Base-by-base conservation (phyloP, 2,113 vertebrate species). In the Sebastes fasciatus region DNA sequence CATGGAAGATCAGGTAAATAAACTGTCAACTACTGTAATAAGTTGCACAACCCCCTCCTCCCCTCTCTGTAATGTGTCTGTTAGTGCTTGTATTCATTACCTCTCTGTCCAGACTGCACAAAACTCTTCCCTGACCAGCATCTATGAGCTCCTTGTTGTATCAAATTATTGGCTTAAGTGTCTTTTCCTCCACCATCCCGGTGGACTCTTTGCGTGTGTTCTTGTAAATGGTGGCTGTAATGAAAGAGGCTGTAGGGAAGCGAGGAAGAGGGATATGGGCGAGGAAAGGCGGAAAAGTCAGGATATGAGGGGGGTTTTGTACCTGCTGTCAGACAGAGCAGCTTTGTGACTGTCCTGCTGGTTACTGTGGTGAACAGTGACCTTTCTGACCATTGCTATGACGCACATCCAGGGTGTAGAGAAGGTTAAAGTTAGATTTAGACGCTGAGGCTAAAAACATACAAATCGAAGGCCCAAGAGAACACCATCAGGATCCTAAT, bases 1-100 rank as follows among this genome's bases (percentile, higher is more conserved):
- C 64, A 99, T 98, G 0, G 98, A 99, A 85, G 98, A 99, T 92
- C 98, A 99, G 98, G 98, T 99, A 89, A 82, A 88, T 54, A 7
- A 40, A 34, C 7, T 19, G 12, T 51, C 12, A 40, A 19, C 26
- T 34, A 10, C 66, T 66, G 8, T 34, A 21, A 17, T 23, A 54
- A n/a, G 10, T 19, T 70, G n/a, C 19, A 16, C 26, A 73, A 45
- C 6, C 21, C 7, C 9, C 66, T 21, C 34, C 3, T 72, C 6
- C 21, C 6, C 40, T 65, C 78, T 61, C 68, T 61, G 11, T 62
- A 34, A 26, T 12, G 43, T 45, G 19, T 64, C 26, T 70, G 21
- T 34, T 34, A 3, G 26, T 55, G 46, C 48, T 55, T 58, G 67
- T 61, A 54, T 62, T 68, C 49, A 16, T 67, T 51, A 40, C 48